A percentile compares a stretch with the other conserved stretches of the same genome.
Evolutionary conservation across 2,888 invertebrate genomes (phyloP).

Genomic region (Athripsodes cinereus): DNA sequence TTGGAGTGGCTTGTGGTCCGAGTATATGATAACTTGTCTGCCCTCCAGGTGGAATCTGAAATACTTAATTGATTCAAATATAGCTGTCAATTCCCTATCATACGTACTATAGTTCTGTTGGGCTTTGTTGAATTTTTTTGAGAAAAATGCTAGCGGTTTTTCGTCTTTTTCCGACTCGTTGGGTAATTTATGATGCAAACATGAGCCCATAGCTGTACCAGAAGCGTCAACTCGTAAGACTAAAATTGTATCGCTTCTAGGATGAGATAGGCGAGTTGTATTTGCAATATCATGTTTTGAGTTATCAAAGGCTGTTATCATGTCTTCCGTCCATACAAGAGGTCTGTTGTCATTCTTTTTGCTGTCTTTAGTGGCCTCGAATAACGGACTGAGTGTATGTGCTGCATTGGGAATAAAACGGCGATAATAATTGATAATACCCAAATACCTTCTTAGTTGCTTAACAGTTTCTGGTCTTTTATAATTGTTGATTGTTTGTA

Average conservation of each 20-base stretch:
- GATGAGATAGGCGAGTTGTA: constrained; percentile 33
- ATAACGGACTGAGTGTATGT: background rate
- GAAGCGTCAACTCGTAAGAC: constrained; percentile 35
- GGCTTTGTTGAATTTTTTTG: constrained; percentile 31
- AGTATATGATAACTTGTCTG: constrained; percentile 31
- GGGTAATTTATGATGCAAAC: constrained; percentile 32
- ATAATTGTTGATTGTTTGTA: background rate
- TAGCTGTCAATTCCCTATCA: constrained; percentile 36
- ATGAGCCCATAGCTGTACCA: constrained; percentile 34
- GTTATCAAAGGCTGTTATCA: constrained; percentile 28
- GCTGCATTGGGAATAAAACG: background rate
- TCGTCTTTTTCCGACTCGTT: constrained; percentile 21
- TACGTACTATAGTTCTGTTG: constrained; percentile 35
- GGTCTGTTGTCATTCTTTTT: background rate
- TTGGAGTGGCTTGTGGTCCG: constrained; percentile 34
- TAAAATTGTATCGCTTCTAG: constrained; percentile 29
- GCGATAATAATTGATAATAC: background rate
- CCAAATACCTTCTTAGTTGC: background rate
- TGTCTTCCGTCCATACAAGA: constrained; percentile 22
- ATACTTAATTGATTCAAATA: constrained; percentile 33
- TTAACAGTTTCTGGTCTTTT: background rate
- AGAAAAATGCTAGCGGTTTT: constrained; percentile 36
- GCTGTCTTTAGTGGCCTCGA: background rate
- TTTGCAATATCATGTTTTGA: constrained; percentile 30
- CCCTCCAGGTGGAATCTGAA: constrained; percentile 36